These are phyloP conservation scores for Galerucella pusilla DNA, from an alignment of 2,888 invertebrate species.

Conservation along the genomic window DNA sequence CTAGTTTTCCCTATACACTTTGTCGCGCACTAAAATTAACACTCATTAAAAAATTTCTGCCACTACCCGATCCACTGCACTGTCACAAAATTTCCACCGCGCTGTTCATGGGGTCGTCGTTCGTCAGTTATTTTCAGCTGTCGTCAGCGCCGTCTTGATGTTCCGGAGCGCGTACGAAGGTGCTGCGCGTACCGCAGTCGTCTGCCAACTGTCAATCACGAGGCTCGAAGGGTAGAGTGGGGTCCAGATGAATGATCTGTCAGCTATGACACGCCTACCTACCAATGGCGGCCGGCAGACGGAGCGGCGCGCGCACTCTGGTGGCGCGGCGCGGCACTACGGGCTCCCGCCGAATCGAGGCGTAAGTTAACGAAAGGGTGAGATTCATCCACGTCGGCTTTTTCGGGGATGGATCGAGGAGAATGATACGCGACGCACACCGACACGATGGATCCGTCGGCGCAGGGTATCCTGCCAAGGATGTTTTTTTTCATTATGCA, in stretches of 20 bases:
- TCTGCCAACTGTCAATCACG: conserved; percentile 76
- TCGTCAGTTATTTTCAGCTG: conserved; percentile 49
- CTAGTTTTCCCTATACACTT: conserved; percentile 47
- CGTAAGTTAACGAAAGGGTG: conserved; percentile 61
- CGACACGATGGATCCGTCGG: not conserved
- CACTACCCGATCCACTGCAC: conserved; percentile 51
- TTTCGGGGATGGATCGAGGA: conserved; percentile 28
- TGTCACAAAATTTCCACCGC: conserved; percentile 52
- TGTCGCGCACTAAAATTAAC: conserved; percentile 44
- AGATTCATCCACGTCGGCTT: conserved; percentile 15
- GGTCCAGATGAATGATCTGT: conserved; percentile 67
- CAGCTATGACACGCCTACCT: conserved; percentile 61
- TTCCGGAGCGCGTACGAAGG: conserved; percentile 66
- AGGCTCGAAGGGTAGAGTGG: conserved; percentile 69
- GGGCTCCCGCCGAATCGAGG: conserved; percentile 48
- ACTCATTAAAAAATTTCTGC: conserved; percentile 42
- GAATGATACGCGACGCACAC: conserved; percentile 11
- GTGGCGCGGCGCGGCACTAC: conserved; percentile 58
- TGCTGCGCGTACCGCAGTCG: conserved; percentile 74
- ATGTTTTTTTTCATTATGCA: conserved; percentile 14
- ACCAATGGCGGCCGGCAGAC: conserved; percentile 62
- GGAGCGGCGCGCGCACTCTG: conserved; percentile 65
- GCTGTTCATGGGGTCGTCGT: conserved; percentile 51
- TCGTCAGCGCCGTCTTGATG: conserved; percentile 53
- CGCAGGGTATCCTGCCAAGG: conserved; percentile 6